Base-by-base conservation (phyloP, 2,113 vertebrate genomes). In the Gymnorhina tibicen region DNA sequence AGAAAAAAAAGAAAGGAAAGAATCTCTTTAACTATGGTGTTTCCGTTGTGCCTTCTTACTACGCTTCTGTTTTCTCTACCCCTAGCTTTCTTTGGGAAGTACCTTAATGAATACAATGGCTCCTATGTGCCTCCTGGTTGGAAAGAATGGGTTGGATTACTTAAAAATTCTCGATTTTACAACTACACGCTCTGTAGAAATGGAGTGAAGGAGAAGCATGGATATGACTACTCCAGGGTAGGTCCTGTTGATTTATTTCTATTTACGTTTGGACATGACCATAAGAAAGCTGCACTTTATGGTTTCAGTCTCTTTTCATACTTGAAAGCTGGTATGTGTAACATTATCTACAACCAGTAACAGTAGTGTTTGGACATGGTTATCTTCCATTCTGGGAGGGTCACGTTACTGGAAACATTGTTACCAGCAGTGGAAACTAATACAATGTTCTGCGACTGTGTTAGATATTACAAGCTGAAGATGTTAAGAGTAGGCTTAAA, bases 121-220 rank as follows among this genome's bases (percentile, higher is more conserved):
- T 99, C 99, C 53, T 99, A 99, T 18, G 98, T 99, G 94, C 99
- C 99, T 14, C 99, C 99, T 19, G 99, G 99, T 90, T 99, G 99
- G 99, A 99, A 98, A 96, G 99, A 99, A 95, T 99, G 99, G 99
- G 99, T 99, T 63, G 99, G 99, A 32, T 98, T 99, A 68, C 98
- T 99, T 68, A 99, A 99, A 96, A 99, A 99, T 95, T 99, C 99
- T 1, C 99, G 99, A 39, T 99, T 99, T 97, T 99, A 99, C 97
- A 99, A 99, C 98, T 99, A 99, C 96, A 99, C 99, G 0, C 98
- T 99, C 47, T 99, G 99, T 88, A 98, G 99, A 92, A 99, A 99
- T 37, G 99, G 99, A 67, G 97, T 98, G 42, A 98, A 98, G 85
- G 99, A 99, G 95, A 99, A 99, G 67, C 99, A 99, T 66, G 99